phyloP scores from a whole-genome alignment of 2,888 invertebrate genomes.

The Sinopyrophorus schimmeli region DNA sequence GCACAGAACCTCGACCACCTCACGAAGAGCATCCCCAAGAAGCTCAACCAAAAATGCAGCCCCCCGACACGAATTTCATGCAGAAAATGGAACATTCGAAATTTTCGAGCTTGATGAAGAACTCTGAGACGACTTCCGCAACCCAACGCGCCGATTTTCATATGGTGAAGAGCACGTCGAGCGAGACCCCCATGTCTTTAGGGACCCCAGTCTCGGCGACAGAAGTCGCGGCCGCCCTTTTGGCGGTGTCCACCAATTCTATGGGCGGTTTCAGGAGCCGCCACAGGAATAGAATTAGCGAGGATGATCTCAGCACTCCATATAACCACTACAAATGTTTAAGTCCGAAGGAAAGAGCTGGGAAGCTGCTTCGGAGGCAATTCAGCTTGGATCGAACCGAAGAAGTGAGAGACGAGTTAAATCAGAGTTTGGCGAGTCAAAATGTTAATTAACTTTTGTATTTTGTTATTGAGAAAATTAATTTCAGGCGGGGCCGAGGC shows the following conservation, averaged over 20 bases:
- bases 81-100: constrained; percentile 54
- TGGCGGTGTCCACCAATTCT: constrained; percentile 60
- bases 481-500: constrained; percentile 50
- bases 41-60: constrained; percentile 30
- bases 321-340: constrained; percentile 76
- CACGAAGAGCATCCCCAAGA: constrained; percentile 30
- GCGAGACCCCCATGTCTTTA: constrained; percentile 54
- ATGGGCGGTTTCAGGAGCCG: constrained; percentile 51
- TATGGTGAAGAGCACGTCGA: constrained; percentile 57
- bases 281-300: constrained; percentile 50
- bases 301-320: constrained; percentile 70
- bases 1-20: constrained; percentile 1
- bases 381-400: constrained; percentile 72
- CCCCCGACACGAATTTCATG: constrained; percentile 49
- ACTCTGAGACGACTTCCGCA: constrained; percentile 38
- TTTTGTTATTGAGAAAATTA: neutral
- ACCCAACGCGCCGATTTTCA: constrained; percentile 41
- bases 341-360: constrained; percentile 60
- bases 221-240: constrained; percentile 58
- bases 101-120: constrained; percentile 51
- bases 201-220: constrained; percentile 59
- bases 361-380: constrained; percentile 63
- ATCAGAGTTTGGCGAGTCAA: constrained; percentile 48
- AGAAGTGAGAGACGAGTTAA: constrained; percentile 54
- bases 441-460: too few relatives aligned